Evolutionary conservation across 2,888 invertebrate species (phyloP).

Genomic region (Drosophila atroscutellata): DNA sequence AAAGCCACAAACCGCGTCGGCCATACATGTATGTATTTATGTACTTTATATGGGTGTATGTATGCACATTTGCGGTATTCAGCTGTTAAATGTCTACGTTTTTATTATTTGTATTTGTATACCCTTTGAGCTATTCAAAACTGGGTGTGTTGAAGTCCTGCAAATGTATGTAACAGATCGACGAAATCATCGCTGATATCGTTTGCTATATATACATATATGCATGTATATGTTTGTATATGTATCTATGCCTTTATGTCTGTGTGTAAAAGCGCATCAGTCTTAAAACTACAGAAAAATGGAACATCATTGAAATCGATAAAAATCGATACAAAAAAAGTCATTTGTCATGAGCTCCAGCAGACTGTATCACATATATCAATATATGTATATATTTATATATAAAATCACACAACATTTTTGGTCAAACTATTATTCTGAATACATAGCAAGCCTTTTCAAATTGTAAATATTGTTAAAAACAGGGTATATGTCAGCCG

Average conservation of each 20-base stretch:
- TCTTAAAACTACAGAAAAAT: not conserved
- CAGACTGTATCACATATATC: not conserved
- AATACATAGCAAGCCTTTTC: too few relatives aligned
- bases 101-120: constrained; percentile 16
- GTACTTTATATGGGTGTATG: not conserved
- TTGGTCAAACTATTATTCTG: too few relatives aligned
- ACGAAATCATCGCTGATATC: not conserved
- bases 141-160: not conserved
- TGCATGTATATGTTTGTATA: not conserved
- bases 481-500: not conserved
- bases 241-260: not conserved
- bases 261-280: not conserved
- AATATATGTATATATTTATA: too few relatives aligned
- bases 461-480: too few relatives aligned
- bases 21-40: constrained; percentile 15
- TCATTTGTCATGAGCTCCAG: not conserved
- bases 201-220: not conserved
- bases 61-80: constrained; percentile 43
- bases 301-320: not conserved
- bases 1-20: constrained; percentile 65
- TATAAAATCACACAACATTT: too few relatives aligned
- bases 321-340: not conserved
- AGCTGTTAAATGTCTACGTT: constrained; percentile 36
- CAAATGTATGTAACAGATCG: not conserved
- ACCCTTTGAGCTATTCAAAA: not conserved